Conservation (phyloP, 2,113 vertebrate genomes). For the Mus spicilegus region DNA sequence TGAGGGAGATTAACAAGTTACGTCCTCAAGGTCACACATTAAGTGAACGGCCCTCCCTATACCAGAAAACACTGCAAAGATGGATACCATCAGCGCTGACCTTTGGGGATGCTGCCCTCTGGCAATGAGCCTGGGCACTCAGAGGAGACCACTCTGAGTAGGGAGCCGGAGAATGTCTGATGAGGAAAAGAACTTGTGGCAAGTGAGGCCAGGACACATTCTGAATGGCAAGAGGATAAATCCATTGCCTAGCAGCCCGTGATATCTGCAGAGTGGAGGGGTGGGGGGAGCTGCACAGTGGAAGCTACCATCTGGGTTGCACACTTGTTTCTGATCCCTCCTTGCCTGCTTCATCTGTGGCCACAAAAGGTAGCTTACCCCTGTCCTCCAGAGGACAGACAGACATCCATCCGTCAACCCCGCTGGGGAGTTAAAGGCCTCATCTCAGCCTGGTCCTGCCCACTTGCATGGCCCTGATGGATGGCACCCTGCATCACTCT, state of each 20-base stretch:
- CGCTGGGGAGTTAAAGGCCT: no score
- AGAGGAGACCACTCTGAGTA: neutral
- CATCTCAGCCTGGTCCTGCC: neutral
- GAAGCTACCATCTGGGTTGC: fast-evolving
- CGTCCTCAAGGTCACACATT: neutral
- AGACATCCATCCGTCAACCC: neutral
- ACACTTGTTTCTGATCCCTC: neutral
- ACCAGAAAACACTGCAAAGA: neutral
- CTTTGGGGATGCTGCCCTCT: neutral
- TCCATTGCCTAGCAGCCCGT: neutral
- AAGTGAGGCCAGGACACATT: neutral
- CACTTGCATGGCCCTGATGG: neutral
- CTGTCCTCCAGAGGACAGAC: neutral
- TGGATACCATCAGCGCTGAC: neutral
- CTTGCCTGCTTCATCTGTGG: neutral
- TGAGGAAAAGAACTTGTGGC: neutral
- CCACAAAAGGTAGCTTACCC: neutral
- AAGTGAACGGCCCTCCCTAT: neutral
- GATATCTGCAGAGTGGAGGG: neutral
- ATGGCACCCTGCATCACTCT: no score
- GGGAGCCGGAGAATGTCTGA: neutral
- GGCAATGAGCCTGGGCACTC: neutral
- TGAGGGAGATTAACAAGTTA: neutral
- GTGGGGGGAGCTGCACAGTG: no score
- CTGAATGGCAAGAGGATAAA: neutral